Conservation (phyloP, 2,888 invertebrate genomes). For the Plagiodera versicolora region DNA sequence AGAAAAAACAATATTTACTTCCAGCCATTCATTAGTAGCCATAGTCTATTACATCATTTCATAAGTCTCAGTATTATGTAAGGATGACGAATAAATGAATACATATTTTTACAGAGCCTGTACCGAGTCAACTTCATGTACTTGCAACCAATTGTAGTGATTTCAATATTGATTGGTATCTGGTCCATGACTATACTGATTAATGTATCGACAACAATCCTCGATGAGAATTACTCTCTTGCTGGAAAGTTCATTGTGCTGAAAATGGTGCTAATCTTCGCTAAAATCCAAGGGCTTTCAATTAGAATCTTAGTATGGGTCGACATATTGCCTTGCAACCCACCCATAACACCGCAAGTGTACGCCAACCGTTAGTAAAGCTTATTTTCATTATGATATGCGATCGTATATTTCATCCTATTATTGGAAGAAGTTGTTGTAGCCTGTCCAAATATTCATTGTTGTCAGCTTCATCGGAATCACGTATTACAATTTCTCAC, state of each 20-base stretch:
- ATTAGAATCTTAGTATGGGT: constrained; percentile 61
- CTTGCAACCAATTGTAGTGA: constrained; percentile 65
- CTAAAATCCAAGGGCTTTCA: constrained; percentile 67
- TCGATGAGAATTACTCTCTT: constrained; percentile 52
- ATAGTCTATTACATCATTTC: too few species aligned
- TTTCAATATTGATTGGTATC: constrained; percentile 68
- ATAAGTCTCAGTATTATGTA: too few species aligned
- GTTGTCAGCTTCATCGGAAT: too few species aligned
- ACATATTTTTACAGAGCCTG: constrained; percentile 57
- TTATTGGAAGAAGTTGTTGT: too few species aligned
- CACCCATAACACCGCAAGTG: constrained; percentile 66
- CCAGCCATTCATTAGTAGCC: too few species aligned
- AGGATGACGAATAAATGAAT: too few species aligned
- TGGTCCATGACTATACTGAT: constrained; percentile 71
- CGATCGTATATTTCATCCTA: too few species aligned
- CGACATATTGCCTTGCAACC: constrained; percentile 63
- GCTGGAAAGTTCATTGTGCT: constrained; percentile 61
- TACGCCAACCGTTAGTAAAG: constrained; percentile 66
- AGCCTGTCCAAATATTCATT: too few species aligned
- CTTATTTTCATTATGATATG: neutral
- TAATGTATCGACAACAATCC: constrained; percentile 56
- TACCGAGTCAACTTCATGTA: constrained; percentile 63
- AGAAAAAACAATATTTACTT: too few species aligned
- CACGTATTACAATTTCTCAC: too few species aligned
- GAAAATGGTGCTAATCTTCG: constrained; percentile 67